These are phyloP conservation scores for Galaxias olidus DNA, from an alignment of 2,797 vertebrate genomes.

Conservation along the genomic window DNA sequence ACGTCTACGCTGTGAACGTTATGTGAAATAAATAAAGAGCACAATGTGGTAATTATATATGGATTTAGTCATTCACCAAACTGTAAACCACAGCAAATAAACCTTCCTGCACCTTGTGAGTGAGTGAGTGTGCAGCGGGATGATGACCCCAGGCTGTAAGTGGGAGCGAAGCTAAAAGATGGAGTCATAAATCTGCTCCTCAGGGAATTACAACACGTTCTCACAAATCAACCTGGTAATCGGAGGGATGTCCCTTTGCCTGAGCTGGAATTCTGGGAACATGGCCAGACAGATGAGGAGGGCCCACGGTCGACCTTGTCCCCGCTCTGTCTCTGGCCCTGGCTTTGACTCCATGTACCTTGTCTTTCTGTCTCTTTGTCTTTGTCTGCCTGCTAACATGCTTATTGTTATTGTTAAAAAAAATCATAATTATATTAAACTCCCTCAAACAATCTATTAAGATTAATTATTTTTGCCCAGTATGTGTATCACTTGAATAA, in stretches of 20 bases:
- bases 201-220: conserved; percentile 52
- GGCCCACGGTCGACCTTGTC: neutral
- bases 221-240: conserved; percentile 64
- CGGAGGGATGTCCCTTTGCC: conserved; percentile 47
- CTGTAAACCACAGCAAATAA: conserved; percentile 34
- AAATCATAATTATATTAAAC: no score
- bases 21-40: no score
- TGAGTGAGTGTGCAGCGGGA: conserved; percentile 63
- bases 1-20: no score
- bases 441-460: no score
- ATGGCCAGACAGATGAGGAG: conserved; percentile 22
- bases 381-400: neutral
- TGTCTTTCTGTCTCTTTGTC: neutral
- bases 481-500: no score
- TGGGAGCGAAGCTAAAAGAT: conserved; percentile 61
- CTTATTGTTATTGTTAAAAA: no score
- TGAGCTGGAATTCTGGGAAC: conserved; percentile 62
- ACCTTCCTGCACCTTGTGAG: conserved; percentile 18
- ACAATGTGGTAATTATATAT: conserved; percentile 37
- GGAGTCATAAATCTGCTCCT: conserved; percentile 64
- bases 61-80: conserved; percentile 70
- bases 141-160: conserved; percentile 64
- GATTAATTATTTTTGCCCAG: no score
- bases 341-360: neutral
- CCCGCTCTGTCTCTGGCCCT: conserved; percentile 4